Base-by-base conservation (phyloP, 2,113 vertebrate species). In the Amblyopsis rosae region DNA sequence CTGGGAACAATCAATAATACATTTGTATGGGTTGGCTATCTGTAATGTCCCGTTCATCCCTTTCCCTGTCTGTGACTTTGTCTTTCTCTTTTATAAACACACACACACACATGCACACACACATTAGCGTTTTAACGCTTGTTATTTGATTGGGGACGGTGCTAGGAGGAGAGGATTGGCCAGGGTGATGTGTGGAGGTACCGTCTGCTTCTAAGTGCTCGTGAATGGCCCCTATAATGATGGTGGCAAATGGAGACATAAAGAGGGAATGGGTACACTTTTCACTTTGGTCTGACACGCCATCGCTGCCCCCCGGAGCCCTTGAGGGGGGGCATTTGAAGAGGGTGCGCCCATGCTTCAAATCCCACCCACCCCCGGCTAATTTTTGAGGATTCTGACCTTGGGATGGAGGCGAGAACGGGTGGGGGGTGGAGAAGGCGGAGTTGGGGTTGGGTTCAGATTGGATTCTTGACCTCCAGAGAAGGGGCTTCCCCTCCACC, bases 301-400 rank as follows among this genome's bases (percentile, higher is more conserved):
- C 82, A 87, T 89, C 76, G 83, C 87, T 90, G 85, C 87, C 89
- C 86, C 84, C 75, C 32, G 59, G 85, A 91, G 87, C 87, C 91
- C 90, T 90, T 90, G 85, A 91, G 85, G 86, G 86, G 85, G 26
- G 89, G 88, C 86, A 89, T 87, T 87, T 87, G 87, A 73, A 85
- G 83, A 86, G 76, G 88, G 86, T 87, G 83, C 74, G 68, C 82
- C 88, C 88, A 88, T 85, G 88, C 89, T 89, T 90, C 81, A 91
- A 79, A 82, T 89, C 79, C 72, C 87, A 80, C 85, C 87, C 87
- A 85, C 78, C 74, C 80, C 69, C 72, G 84, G 80, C 86, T 92
- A 91, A 92, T 91, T 91, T 86, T 91, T 89, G 83, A 78, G 81
- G 90, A 88, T 90, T 88, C 88, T 92, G 90, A 92, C 92, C 91